Evolutionary conservation across 2,113 vertebrate genomes (phyloP), one percentile per base, ranked within the genome.

Genomic region (Heliornis fulica): DNA sequence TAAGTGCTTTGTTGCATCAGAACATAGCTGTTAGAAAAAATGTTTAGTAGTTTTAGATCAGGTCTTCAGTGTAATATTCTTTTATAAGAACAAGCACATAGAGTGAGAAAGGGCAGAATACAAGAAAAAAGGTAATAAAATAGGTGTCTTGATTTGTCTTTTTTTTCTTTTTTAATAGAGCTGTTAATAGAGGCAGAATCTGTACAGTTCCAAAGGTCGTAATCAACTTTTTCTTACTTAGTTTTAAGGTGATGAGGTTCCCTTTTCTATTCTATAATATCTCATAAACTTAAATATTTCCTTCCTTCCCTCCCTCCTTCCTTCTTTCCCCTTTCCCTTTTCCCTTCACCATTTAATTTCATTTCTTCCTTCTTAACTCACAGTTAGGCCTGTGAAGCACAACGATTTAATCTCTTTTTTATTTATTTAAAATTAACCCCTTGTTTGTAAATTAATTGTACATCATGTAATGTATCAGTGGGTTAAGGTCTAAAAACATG

Each of bases 21-120:
- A 50, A 3, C 8, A 28, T 0, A 0, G 8, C 10, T 74, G 16
- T 60, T 13, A 17, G 19, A 34, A 74, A 63, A 66, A 40, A 1
- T 13, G 1, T 53, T 90, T 10, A 29, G 7, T 17, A 40, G 6
- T 43, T 93, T 69, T 60, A 72, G 11, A 51, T 56, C 17, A 68
- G 7, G 21, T 34, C 63, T 86, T 89, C 4, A 2, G 10, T 31
- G 31, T 2, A 61, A 56, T 16, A 59, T 14, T 46, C 7, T 65
- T 36, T 66, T 64, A 51, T n/a, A 45, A 26, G 6, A 77, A 51
- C 2, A 70, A 48, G 46, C 1, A 5, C 38, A 9, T 13, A 11
- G 1, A 41, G 13, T 69, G 12, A 81, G 20, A 82, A 87, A 78
- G 48, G 65, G 34, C 3, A 70, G 3, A 50, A 74, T 18, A 1